Base-by-base conservation (phyloP, 2,888 invertebrate genomes). In the Erebia epiphron region DNA sequence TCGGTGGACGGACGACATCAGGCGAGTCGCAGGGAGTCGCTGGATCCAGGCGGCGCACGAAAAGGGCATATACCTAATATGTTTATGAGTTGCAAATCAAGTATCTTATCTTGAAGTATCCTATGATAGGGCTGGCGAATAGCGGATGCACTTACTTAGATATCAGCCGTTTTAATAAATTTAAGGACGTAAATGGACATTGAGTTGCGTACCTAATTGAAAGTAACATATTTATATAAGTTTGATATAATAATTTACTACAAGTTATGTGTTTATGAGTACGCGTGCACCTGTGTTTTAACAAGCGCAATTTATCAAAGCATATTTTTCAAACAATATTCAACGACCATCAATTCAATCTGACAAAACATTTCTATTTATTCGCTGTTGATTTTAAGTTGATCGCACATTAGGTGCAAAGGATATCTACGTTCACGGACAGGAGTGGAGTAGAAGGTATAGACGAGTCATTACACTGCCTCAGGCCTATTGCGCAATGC, bases 301-400 rank as follows among this genome's bases (percentile, higher is more conserved):
- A 56, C 50, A 43, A 54, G 35, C 56, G 65, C 43, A 54, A 63
- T 67, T 61, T 66, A 18, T 35, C 61, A 57, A 14, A 64, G 65
- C 60, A 61, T 69, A 68, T 68, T 61, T 67, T 56, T 68, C 67
- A 70, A 70, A 67, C 62, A 67, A 70, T 35, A 64, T 63, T 69
- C 69, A 58, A 69, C 63, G 49, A 62, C 57, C 61, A 68, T 73
- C 68, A 64, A 70, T 70, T 66, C 57, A 18, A 60, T 64, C 52
- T 54, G 46, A 3, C 26, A 26, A 26, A 26, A 1, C 26, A 26
- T 65, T 68, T 73, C 70, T 73, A 73, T 73, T 73, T 73, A 61
- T 56, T 70, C 61, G 68, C 46, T 61, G 70, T 70, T 68, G 21
- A 5, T 43, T 66, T 70, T 68, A 70, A 70, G 62, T 66, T 16